Evolutionary conservation across 2,113 vertebrate species (phyloP).

Genomic region (Bagarius yarrelli): DNA sequence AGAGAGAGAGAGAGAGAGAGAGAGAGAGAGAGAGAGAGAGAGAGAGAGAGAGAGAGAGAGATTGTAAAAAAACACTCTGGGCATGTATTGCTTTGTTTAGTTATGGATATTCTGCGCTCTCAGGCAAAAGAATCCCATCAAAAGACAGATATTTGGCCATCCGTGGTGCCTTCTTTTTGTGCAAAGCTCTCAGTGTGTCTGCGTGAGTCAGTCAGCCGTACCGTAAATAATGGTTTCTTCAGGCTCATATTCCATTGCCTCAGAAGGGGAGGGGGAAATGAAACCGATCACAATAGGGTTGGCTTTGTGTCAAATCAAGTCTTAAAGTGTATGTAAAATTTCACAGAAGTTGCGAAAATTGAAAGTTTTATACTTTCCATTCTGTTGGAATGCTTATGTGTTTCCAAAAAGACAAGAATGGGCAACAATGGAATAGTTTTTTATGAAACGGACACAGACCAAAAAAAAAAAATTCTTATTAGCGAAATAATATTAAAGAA

Average conservation of each 20-base stretch:
- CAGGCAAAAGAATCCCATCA: conserved; percentile 22
- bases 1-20: neutral
- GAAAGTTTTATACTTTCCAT: neutral
- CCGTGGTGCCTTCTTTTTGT: conserved; percentile 25
- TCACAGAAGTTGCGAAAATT: neutral
- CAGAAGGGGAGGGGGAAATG: neutral
- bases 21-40: neutral
- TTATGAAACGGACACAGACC: neutral
- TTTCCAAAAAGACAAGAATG: neutral
- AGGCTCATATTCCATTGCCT: conserved; percentile 22
- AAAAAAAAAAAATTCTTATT: neutral
- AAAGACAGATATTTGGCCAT: conserved; percentile 44
- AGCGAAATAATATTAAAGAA: no score
- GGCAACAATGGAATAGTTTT: neutral
- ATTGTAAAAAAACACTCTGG: neutral
- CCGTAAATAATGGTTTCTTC: conserved; percentile 30
- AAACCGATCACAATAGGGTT: neutral
- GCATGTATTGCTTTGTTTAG: conserved; percentile 34
- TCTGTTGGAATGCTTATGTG: neutral
- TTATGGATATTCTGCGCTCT: conserved; percentile 47
- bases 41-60: neutral
- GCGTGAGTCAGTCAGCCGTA: conserved; percentile 25
- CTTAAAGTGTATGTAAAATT: neutral
- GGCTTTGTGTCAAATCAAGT: conserved; percentile 13
- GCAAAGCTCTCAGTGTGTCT: conserved; percentile 22